Percentiles rank a stretch among this genome's conserved stretches.
phyloP scores from a whole-genome alignment of 2,113 vertebrate genomes.

The Pomatorhinus ruficollis region DNA sequence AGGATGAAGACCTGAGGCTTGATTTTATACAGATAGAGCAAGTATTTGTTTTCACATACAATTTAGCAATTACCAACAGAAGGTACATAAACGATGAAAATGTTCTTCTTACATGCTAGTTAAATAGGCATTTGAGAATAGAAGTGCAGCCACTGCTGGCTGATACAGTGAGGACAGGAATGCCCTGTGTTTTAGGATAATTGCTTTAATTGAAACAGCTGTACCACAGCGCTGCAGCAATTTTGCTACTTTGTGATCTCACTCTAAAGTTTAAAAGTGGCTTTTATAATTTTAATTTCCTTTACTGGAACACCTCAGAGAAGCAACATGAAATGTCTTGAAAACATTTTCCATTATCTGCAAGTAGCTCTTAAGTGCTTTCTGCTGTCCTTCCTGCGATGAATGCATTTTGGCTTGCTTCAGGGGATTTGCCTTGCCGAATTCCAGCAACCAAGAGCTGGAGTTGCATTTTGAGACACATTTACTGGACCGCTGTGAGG shows the following conservation, averaged over 20 bases:
- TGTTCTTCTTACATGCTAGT: background rate
- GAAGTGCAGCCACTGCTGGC: background rate
- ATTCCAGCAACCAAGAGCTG: constrained; percentile 26
- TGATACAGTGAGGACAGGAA: background rate
- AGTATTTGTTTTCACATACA: background rate
- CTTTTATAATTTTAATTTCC: constrained; percentile 42
- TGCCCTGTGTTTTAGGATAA: constrained; percentile 8
- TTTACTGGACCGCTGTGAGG: background rate
- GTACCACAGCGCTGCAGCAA: background rate
- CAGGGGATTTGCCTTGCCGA: constrained; percentile 20
- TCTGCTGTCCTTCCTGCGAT: background rate
- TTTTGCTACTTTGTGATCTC: background rate
- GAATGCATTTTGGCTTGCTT: constrained; percentile 39
- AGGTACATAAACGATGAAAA: background rate
- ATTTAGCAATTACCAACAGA: background rate
- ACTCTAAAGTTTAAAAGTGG: background rate
- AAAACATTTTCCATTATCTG: constrained; percentile 50
- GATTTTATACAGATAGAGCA: background rate
- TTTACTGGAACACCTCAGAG: constrained; percentile 22
- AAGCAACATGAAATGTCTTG: constrained; percentile 15
- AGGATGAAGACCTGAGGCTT: background rate
- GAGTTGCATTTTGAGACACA: background rate
- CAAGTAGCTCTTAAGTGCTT: constrained; percentile 48
- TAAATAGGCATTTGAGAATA: background rate
- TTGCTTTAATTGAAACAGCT: constrained; percentile 43